Percentiles rank a stretch among this genome's conserved stretches.
Conservation (phyloP, 2,113 vertebrate genomes). For the Microtus montanus region DNA sequence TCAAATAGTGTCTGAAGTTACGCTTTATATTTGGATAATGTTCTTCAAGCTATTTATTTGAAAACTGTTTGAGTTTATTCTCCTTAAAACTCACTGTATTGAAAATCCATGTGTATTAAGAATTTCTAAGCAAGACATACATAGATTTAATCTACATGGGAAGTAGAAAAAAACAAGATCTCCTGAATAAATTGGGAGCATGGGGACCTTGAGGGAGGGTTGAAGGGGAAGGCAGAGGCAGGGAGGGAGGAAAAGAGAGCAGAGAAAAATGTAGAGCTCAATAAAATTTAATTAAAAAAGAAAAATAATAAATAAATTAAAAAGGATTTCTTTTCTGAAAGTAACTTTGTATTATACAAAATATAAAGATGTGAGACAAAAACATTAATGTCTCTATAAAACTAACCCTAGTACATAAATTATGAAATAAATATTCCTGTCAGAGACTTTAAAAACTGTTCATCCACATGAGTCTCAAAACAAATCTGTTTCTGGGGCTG, state of each 20-base stretch:
- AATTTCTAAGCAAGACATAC: no score
- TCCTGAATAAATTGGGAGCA: no score
- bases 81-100: background rate
- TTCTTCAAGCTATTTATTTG: conserved; percentile 38
- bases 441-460: conserved; percentile 3
- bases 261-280: no score
- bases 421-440: background rate
- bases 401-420: conserved; percentile 31
- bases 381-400: background rate
- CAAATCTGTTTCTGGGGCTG: background rate
- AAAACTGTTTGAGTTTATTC: conserved; percentile 34
- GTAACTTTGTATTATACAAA: background rate
- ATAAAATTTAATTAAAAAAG: no score
- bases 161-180: no score
- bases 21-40: conserved; percentile 9
- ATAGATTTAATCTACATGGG: no score
- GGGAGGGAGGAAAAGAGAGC: no score
- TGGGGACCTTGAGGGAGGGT: no score
- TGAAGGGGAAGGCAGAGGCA: no score
- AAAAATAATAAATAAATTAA: no score
- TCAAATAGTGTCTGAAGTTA: background rate
- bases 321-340: background rate
- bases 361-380: background rate
- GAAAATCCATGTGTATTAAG: background rate
- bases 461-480: background rate